These are phyloP conservation scores for Galago senegalensis DNA, from an alignment of 2,797 vertebrate species.

Conservation along the genomic window DNA sequence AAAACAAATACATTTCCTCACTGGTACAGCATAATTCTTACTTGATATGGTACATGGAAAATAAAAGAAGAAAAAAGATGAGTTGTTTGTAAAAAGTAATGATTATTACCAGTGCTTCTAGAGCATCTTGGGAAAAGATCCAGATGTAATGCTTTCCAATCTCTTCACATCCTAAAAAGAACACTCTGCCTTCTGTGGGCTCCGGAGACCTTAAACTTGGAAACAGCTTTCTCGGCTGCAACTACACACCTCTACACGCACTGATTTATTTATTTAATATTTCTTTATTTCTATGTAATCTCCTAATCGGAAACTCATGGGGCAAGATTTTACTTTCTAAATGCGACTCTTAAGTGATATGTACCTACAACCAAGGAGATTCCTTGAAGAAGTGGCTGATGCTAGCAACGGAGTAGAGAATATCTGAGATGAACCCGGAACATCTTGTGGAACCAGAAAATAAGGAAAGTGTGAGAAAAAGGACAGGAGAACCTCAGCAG, in stretches of 20 bases:
- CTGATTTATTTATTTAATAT: neutral
- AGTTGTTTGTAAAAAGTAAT: neutral
- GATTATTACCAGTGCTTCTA: neutral
- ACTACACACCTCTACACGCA: neutral
- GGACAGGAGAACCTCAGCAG: neutral
- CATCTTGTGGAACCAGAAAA: neutral
- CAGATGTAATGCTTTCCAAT: neutral
- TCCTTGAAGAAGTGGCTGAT: neutral
- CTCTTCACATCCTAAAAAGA: neutral
- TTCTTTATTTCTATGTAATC: neutral
- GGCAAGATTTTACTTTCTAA: neutral
- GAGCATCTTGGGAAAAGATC: neutral
- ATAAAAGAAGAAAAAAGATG: neutral
- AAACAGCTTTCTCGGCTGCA: neutral
- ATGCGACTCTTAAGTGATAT: neutral
- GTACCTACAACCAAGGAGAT: neutral
- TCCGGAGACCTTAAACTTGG: neutral
- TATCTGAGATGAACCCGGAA: neutral
- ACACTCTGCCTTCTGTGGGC: neutral
- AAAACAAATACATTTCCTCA: conserved; percentile 2
- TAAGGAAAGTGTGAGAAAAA: neutral
- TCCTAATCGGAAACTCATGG: neutral
- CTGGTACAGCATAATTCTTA: neutral
- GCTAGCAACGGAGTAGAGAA: neutral
- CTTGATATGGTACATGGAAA: neutral